Evolutionary conservation across 2,113 vertebrate genomes (phyloP).

Genomic region (Notechis scutatus): DNA sequence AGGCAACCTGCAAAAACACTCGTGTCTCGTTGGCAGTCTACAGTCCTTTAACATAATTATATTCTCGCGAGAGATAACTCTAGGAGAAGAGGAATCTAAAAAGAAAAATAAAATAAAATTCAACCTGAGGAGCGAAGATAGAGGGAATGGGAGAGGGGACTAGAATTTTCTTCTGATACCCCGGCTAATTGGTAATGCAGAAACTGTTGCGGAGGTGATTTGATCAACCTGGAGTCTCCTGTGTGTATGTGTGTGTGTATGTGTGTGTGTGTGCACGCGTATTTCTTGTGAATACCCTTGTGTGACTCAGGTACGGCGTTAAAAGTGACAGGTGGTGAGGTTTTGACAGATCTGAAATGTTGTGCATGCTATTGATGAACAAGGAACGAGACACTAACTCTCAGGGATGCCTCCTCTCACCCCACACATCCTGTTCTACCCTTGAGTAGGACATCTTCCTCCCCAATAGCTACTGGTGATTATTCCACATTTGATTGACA

Average conservation of each 20-base stretch:
- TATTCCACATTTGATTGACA: background rate
- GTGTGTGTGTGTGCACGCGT: too few relatives aligned
- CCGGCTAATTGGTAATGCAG: conserved; percentile 37
- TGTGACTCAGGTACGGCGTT: conserved; percentile 20
- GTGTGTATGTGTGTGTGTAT: background rate
- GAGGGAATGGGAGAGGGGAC: background rate
- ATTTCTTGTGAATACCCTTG: background rate
- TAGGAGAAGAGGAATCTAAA: conserved; percentile 27
- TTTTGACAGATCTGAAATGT: background rate
- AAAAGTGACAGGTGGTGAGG: background rate
- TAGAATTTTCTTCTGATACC: conserved; percentile 17
- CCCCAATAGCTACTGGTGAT: background rate
- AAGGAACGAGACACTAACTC: background rate
- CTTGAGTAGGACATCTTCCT: background rate
- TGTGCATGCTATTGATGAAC: background rate
- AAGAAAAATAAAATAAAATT: background rate
- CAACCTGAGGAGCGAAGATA: background rate
- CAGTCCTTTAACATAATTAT: conserved; percentile 67
- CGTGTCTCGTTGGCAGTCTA: conserved; percentile 53
- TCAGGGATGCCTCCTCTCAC: background rate
- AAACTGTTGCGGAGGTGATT: conserved; percentile 53
- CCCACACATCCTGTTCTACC: background rate
- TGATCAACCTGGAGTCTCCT: conserved; percentile 33
- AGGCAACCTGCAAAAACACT: conserved; percentile 51
- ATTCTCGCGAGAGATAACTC: conserved; percentile 61